These are phyloP conservation scores for Lethocerus indicus DNA, from an alignment of 1,140 invertebrate species.

Conservation along the genomic window DNA sequence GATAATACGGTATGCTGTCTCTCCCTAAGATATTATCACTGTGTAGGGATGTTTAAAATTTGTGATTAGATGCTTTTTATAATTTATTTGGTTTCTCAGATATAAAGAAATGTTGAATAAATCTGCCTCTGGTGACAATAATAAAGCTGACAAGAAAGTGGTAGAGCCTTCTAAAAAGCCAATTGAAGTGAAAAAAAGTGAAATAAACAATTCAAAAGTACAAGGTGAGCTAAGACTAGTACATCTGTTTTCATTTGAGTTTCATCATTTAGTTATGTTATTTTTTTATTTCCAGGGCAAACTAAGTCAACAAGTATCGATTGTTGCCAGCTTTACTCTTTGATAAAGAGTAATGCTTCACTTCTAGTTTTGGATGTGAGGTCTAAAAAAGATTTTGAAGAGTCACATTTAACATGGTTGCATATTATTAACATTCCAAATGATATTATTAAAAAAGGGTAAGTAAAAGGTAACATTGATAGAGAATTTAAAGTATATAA, in stretches of 20 bases:
- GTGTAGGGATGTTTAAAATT: too few relatives aligned
- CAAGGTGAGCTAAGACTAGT: neutral
- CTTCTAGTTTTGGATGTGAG: slow-evolving; percentile 12
- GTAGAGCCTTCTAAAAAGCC: too few relatives aligned
- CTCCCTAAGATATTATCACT: too few relatives aligned
- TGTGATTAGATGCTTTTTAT: too few relatives aligned
- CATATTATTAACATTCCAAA: slow-evolving; percentile 14
- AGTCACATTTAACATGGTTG: slow-evolving; percentile 7
- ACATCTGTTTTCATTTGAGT: neutral
- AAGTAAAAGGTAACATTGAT: neutral
- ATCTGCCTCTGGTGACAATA: neutral
- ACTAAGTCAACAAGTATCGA: neutral
- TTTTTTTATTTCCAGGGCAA: neutral
- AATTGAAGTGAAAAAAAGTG: neutral
- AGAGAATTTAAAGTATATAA: slow-evolving; percentile 1
- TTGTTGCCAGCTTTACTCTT: neutral
- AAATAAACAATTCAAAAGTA: neutral
- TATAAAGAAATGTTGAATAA: neutral
- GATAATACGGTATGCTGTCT: too few relatives aligned
- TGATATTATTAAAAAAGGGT: slow-evolving; percentile 12
- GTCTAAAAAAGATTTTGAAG: slow-evolving; percentile 9
- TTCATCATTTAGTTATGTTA: neutral
- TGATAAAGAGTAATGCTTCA: slow-evolving; percentile 3
- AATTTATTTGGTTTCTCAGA: neutral
- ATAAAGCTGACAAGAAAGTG: too few relatives aligned